These are phyloP conservation scores for Acrossocheilus wenchowensis DNA, from an alignment of 2,797 vertebrate species.

Conservation along the genomic window DNA sequence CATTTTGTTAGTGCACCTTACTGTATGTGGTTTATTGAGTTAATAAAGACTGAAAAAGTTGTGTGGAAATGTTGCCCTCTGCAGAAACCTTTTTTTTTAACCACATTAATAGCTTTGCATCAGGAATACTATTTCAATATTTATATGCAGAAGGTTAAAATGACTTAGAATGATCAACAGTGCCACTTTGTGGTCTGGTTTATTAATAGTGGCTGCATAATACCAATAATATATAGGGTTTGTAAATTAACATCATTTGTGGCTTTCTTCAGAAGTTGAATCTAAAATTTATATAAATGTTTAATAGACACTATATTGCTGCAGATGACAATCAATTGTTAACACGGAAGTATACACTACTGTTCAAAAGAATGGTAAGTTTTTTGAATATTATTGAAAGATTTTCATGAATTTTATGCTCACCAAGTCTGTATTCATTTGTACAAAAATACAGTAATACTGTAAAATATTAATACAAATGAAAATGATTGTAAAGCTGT, in stretches of 20 bases:
- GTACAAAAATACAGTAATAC: neutral
- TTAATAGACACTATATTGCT: neutral
- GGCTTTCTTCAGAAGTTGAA: neutral
- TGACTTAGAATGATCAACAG: neutral
- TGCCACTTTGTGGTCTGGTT: neutral
- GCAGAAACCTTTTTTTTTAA: neutral
- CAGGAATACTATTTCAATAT: neutral
- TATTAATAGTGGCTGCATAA: neutral
- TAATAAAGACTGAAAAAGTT: conserved; percentile 43
- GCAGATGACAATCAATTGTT: neutral
- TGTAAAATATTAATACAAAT: neutral
- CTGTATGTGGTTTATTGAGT: conserved; percentile 27
- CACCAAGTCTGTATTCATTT: neutral
- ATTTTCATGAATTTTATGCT: neutral
- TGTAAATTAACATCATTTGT: too few species aligned
- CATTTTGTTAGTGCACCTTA: conserved; percentile 22
- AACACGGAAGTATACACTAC: neutral
- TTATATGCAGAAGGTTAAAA: conserved; percentile 3
- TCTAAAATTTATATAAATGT: neutral
- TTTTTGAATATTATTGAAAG: neutral
- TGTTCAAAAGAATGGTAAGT: neutral
- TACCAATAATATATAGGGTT: neutral
- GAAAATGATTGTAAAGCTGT: neutral
- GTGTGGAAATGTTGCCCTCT: neutral
- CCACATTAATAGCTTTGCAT: neutral